These are phyloP conservation scores for Steatornis caripensis DNA, from an alignment of 2,113 vertebrate genomes.

Conservation along the genomic window DNA sequence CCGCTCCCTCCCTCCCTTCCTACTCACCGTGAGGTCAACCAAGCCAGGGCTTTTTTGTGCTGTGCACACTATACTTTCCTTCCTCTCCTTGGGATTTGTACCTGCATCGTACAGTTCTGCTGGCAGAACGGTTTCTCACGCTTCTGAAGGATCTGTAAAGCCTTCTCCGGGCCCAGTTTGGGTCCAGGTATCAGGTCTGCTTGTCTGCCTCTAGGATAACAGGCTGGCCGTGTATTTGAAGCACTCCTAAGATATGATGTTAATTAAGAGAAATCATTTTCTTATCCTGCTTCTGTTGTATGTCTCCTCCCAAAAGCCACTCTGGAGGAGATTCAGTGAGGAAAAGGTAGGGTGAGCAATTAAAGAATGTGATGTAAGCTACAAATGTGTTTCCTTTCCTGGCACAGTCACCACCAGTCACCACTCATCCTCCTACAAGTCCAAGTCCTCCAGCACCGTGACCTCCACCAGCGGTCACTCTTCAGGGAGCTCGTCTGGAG, in stretches of 20 bases:
- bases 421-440: slow-evolving; percentile 90
- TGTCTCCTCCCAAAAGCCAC: slow-evolving; percentile 42
- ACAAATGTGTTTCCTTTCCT: slow-evolving; percentile 56
- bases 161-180: not conserved
- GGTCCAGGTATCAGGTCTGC: not conserved
- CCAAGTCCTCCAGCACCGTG: slow-evolving; percentile 89
- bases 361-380: slow-evolving; percentile 31
- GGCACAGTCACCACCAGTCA: slow-evolving; percentile 82
- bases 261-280: slow-evolving; percentile 18
- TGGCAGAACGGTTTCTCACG: not conserved
- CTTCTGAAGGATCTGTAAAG: slow-evolving; percentile 20
- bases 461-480: slow-evolving; percentile 87
- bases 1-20: not conserved
- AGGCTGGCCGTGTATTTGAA: not conserved
- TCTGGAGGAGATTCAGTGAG: slow-evolving; percentile 45
- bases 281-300: slow-evolving; percentile 31
- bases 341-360: slow-evolving; percentile 48
- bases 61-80: not conserved
- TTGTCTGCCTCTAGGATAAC: slow-evolving; percentile 9
- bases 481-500: slow-evolving; percentile 80
- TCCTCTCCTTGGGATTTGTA: slow-evolving; percentile 27
- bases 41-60: not conserved
- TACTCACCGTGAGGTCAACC: not conserved
- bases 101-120: not conserved
- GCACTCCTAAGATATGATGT: not conserved